Evolutionary conservation across 2,888 invertebrate genomes (phyloP).

Genomic region (Scrobipalpa costella): DNA sequence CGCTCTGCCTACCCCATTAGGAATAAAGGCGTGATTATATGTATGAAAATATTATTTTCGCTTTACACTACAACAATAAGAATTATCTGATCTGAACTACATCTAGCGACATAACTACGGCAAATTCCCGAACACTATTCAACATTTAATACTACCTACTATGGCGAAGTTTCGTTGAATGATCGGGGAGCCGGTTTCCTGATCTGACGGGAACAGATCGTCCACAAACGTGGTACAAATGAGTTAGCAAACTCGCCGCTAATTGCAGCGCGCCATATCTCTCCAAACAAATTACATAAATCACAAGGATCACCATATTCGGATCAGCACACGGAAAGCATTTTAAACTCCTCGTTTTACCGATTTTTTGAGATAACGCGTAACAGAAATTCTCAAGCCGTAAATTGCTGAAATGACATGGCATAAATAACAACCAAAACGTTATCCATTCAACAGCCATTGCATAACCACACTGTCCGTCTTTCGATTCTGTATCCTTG

Average conservation of each 20-base stretch:
- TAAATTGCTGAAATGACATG: neutral
- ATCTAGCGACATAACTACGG: neutral
- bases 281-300: constrained; percentile 18
- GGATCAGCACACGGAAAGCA: constrained; percentile 18
- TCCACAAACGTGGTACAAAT: constrained; percentile 15
- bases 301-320: constrained; percentile 21
- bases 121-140: neutral
- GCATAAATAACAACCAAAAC: neutral
- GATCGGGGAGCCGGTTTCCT: neutral
- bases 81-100: too few species aligned
- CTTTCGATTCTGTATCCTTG: neutral
- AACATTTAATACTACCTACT: neutral
- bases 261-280: constrained; percentile 24
- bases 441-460: neutral
- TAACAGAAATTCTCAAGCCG: neutral
- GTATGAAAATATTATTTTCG: too few species aligned
- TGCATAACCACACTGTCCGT: neutral
- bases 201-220: constrained; percentile 14
- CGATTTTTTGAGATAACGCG: constrained; percentile 20
- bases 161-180: neutral
- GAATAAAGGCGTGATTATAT: too few species aligned
- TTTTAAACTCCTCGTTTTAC: constrained; percentile 23
- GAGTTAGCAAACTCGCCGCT: constrained; percentile 21
- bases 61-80: too few species aligned
- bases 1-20: too few species aligned